These are phyloP conservation scores for Conus canariensis DNA, from an alignment of 2,888 invertebrate species.

Conservation along the genomic window DNA sequence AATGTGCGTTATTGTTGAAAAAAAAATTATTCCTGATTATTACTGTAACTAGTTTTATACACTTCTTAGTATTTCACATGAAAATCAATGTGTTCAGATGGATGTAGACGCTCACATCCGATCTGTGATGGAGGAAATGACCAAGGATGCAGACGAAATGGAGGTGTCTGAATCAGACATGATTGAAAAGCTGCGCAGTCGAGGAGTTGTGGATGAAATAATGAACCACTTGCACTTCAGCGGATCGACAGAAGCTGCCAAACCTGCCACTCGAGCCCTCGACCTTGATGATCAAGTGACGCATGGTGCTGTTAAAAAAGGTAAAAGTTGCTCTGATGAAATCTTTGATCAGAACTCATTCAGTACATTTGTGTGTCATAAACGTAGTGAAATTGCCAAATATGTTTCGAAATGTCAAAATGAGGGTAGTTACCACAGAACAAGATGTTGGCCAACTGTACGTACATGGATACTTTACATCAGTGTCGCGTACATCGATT, in stretches of 20 bases:
- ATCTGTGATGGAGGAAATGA: conserved; percentile 70
- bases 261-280: conserved; percentile 70
- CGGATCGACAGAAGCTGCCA: conserved; percentile 52
- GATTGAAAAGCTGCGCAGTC: conserved; percentile 76
- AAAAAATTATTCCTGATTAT: too few relatives aligned
- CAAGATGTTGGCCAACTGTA: too few relatives aligned
- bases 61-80: too few relatives aligned
- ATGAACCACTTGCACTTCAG: conserved; percentile 73
- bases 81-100: conserved; percentile 55
- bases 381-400: too few relatives aligned
- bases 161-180: conserved; percentile 76
- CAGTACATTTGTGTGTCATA: background rate
- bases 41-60: too few relatives aligned
- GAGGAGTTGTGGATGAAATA: conserved; percentile 74
- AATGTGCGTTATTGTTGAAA: too few relatives aligned
- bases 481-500: too few relatives aligned
- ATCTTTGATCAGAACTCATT: background rate
- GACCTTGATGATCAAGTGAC: conserved; percentile 67
- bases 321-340: conserved; percentile 47
- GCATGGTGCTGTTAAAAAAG: conserved; percentile 64
- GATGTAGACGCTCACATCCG: conserved; percentile 72
- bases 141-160: conserved; percentile 62
- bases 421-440: too few relatives aligned
- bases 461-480: too few relatives aligned
- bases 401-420: too few relatives aligned